Conservation (phyloP, 2,797 vertebrate genomes). For the Sarcophilus harrisii region DNA sequence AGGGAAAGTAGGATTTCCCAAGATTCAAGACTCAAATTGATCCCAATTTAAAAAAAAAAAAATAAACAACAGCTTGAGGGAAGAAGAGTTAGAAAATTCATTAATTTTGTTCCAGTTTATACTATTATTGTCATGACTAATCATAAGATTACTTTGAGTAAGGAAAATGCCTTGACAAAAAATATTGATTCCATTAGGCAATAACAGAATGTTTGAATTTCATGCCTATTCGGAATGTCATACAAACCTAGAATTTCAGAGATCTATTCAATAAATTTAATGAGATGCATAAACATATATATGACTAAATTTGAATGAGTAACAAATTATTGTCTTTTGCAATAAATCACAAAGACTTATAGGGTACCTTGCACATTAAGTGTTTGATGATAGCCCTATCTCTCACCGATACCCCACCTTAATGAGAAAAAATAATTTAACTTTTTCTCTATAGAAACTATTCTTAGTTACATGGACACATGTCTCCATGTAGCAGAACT, state of each 20-base stretch:
- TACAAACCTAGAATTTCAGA: conserved; percentile 44
- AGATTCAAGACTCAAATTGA: background rate
- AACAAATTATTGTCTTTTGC: background rate
- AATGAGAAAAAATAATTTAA: background rate
- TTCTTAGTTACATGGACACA: background rate
- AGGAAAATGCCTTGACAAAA: background rate
- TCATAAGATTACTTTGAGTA: background rate
- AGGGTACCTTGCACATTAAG: background rate
- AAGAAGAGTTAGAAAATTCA: background rate
- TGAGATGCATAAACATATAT: background rate
- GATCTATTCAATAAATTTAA: conserved; percentile 40
- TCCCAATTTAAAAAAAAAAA: background rate
- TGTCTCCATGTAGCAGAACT: background rate
- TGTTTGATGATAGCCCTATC: background rate
- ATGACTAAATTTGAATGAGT: background rate
- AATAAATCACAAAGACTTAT: background rate
- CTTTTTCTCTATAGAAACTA: background rate
- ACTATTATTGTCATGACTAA: conserved; percentile 13
- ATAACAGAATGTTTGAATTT: background rate
- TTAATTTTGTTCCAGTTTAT: background rate
- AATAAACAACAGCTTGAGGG: background rate
- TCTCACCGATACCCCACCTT: background rate
- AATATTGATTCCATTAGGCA: background rate
- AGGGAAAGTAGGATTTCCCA: background rate
- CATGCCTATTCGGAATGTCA: conserved; percentile 33